Conservation (phyloP, 1,140 invertebrate genomes). For the Neuroterus valhalla region DNA sequence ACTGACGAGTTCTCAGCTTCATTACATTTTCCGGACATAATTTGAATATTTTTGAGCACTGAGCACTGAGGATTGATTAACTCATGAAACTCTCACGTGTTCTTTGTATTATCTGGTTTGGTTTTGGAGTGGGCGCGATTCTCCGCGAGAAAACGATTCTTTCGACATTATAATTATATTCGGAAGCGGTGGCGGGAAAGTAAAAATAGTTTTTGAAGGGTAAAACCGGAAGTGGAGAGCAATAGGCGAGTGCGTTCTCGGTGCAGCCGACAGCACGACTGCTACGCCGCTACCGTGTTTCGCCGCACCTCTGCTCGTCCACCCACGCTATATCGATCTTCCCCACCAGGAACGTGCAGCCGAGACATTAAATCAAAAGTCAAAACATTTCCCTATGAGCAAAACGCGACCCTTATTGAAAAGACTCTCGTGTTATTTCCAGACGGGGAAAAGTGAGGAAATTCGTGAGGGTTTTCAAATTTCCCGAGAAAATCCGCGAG, state of each 20-base stretch:
- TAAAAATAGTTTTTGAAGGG: conserved; percentile 19
- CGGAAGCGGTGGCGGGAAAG: conserved; percentile 1
- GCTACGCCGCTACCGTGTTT: conserved; percentile 56
- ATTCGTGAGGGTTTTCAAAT: too few relatives aligned
- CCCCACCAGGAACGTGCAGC: conserved; percentile 38
- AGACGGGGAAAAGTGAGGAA: too few relatives aligned
- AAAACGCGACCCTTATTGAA: too few relatives aligned
- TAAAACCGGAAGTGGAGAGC: conserved; percentile 28
- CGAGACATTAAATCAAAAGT: conserved; percentile 19
- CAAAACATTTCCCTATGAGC: neutral
- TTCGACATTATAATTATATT: neutral
- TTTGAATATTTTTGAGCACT: neutral
- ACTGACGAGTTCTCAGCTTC: neutral
- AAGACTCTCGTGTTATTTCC: too few relatives aligned
- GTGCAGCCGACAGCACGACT: conserved; percentile 72
- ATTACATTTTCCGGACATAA: neutral
- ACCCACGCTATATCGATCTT: conserved; percentile 74
- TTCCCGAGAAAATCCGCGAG: too few relatives aligned
- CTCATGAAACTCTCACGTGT: neutral
- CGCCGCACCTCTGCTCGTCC: conserved; percentile 68
- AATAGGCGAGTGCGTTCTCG: conserved; percentile 46
- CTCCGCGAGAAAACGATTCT: neutral
- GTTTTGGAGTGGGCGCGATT: neutral
- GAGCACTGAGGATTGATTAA: neutral
- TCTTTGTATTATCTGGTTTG: neutral